phyloP scores from a whole-genome alignment of 2,113 vertebrate species.

The Cettia cetti region DNA sequence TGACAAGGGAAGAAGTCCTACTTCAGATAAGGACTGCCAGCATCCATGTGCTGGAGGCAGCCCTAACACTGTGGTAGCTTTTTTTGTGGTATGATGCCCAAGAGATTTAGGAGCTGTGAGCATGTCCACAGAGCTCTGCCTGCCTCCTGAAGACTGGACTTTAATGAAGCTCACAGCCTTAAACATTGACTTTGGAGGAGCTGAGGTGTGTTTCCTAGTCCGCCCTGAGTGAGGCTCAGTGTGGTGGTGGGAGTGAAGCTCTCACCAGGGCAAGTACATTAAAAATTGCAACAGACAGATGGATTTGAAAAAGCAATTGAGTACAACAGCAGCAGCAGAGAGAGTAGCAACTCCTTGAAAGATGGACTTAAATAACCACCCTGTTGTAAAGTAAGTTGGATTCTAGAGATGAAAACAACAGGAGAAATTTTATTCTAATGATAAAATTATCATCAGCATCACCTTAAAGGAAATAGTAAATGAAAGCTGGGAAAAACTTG shows the following conservation, averaged over 20 bases:
- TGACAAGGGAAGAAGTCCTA: neutral
- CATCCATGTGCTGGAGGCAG: neutral
- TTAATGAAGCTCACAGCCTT: neutral
- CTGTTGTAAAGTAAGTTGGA: neutral
- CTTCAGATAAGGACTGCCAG: neutral
- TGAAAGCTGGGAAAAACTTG: neutral
- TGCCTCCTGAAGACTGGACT: neutral
- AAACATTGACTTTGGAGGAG: neutral
- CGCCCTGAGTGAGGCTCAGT: fast-evolving
- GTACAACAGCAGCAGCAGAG: neutral
- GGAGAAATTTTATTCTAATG: neutral
- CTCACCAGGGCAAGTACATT: neutral
- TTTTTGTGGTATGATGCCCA: neutral
- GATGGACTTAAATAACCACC: neutral
- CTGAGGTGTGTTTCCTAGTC: neutral
- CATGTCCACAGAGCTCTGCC: neutral
- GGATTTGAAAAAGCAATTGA: neutral
- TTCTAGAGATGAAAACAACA: neutral
- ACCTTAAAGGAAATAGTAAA: neutral
- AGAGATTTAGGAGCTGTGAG: neutral
- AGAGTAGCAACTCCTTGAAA: neutral
- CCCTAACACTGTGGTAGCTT: neutral
- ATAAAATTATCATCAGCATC: neutral
- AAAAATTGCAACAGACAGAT: neutral
- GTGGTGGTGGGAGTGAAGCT: neutral